phyloP scores from a whole-genome alignment of 1,140 invertebrate species.

The Monomorium pharaonis region DNA sequence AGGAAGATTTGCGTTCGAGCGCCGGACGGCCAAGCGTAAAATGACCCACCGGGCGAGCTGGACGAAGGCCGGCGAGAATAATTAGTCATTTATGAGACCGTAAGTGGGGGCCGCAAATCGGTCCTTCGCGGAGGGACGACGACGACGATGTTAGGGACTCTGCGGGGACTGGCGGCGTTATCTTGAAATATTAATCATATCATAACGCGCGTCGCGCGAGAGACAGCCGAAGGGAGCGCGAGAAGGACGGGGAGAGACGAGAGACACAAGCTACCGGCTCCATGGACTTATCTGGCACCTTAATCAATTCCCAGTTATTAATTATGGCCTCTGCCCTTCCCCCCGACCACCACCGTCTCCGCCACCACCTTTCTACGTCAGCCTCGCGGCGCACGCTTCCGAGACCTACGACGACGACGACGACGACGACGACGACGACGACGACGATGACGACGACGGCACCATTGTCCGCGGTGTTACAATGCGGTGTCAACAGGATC shows the following conservation, averaged over 20 bases:
- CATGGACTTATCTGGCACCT: constrained; percentile 83
- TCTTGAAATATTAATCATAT: constrained; percentile 85
- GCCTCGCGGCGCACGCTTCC: constrained; percentile 55
- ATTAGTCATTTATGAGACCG: constrained; percentile 84
- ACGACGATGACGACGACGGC: constrained; percentile 60
- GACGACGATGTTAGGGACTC: constrained; percentile 66
- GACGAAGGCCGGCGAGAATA: constrained; percentile 71
- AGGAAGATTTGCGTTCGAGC: constrained; percentile 38
- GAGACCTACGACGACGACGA: constrained; percentile 54
- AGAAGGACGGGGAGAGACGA: constrained; percentile 51
- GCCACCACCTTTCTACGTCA: constrained; percentile 42
- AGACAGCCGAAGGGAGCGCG: constrained; percentile 21
- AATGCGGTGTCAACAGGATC: constrained; percentile 83
- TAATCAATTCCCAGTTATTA: constrained; percentile 85
- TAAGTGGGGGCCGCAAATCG: constrained; percentile 82
- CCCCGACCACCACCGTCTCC: constrained; percentile 58
- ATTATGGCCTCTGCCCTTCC: constrained; percentile 77
- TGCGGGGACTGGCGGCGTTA: constrained; percentile 75
- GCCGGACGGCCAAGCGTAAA: neutral
- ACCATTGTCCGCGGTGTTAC: constrained; percentile 80
- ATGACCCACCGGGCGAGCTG: constrained; percentile 33
- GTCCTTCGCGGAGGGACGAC: constrained; percentile 74
- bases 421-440: too few species aligned
- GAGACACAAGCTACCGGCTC: constrained; percentile 65
- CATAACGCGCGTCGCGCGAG: constrained; percentile 72